Conservation (phyloP, 2,113 vertebrate species). For the Myotis davidii region DNA sequence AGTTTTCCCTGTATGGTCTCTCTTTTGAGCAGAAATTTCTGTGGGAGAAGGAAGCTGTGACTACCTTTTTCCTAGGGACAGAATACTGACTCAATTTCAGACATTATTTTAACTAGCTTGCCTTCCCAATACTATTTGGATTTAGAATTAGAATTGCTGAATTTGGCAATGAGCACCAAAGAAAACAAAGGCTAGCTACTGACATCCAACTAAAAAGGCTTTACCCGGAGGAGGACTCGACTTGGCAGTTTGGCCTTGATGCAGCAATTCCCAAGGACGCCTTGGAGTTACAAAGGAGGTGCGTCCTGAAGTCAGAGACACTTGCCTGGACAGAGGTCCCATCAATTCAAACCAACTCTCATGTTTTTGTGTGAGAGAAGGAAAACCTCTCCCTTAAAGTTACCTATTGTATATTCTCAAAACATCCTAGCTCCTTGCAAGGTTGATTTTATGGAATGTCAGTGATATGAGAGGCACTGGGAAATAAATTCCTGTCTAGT, state of each 20-base stretch:
- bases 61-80: background rate
- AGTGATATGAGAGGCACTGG: background rate
- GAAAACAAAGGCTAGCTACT: background rate
- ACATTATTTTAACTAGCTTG: conserved; percentile 8
- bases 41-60: background rate
- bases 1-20: background rate
- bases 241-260: background rate
- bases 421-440: background rate
- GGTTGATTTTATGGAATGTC: background rate
- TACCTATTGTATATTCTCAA: background rate
- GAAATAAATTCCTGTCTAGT: conserved; percentile 5
- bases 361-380: background rate
- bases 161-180: background rate
- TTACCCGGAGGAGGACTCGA: background rate
- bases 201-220: background rate
- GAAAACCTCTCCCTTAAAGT: background rate
- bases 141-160: conserved; percentile 8
- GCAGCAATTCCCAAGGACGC: background rate
- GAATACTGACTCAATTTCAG: background rate
- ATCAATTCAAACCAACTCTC: background rate
- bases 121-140: background rate
- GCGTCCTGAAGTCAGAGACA: background rate
- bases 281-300: background rate
- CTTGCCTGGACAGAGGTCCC: background rate
- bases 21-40: background rate